Conservation (phyloP, 2,113 vertebrate species). For the Phyllopteryx taeniolatus region DNA sequence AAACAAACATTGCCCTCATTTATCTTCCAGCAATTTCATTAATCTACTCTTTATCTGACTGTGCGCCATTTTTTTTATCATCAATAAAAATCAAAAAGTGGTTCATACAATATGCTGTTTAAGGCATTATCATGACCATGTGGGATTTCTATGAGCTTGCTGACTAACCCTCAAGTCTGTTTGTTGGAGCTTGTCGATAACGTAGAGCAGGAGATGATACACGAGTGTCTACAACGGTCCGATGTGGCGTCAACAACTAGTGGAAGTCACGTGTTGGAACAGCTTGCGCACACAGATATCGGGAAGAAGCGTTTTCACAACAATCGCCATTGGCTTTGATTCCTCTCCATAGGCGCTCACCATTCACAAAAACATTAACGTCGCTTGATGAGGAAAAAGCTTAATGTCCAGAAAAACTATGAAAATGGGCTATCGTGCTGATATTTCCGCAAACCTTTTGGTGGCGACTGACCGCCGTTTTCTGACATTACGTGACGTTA, state of each 20-base stretch:
- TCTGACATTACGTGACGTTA: too few species aligned
- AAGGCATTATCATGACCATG: not conserved
- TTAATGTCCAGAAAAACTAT: too few species aligned
- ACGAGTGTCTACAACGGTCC: slow-evolving; percentile 12
- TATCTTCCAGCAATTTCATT: not conserved
- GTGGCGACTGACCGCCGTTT: too few species aligned
- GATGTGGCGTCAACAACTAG: slow-evolving; percentile 1
- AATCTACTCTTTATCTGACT: not conserved
- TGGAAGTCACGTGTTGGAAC: slow-evolving; percentile 26
- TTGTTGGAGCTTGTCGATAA: not conserved
- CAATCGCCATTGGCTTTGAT: slow-evolving; percentile 20
- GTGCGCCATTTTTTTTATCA: not conserved
- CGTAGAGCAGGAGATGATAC: not conserved
- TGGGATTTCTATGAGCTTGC: not conserved
- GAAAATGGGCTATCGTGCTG: too few species aligned
- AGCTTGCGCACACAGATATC: slow-evolving; percentile 5
- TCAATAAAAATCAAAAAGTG: not conserved
- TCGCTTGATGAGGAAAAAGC: too few species aligned
- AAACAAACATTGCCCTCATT: not conserved
- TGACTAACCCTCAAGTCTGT: not conserved
- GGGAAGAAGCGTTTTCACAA: slow-evolving; percentile 27
- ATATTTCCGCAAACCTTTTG: too few species aligned
- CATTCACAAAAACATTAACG: too few species aligned
- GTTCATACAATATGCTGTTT: not conserved
- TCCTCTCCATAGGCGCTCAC: too few species aligned